These are phyloP conservation scores for Lasiurus borealis DNA, from an alignment of 2,113 vertebrate genomes.

Conservation along the genomic window DNA sequence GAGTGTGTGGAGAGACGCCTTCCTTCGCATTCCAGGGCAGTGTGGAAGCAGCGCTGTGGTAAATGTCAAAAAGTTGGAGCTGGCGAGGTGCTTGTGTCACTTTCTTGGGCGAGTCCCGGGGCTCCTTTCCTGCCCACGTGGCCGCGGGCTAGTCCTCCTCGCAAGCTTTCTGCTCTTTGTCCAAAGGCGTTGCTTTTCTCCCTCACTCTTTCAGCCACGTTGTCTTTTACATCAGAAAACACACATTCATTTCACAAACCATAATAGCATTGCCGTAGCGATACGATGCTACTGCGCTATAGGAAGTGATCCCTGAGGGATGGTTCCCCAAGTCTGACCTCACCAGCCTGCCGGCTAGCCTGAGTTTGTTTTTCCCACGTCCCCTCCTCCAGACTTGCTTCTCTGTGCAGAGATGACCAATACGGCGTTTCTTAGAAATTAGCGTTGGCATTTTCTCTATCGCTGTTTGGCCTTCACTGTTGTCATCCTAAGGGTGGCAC, in stretches of 20 bases:
- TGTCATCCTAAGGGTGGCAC: fast-evolving
- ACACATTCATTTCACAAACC: fast-evolving
- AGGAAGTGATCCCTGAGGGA: fast-evolving
- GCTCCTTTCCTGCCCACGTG: fast-evolving
- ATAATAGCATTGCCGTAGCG: fast-evolving
- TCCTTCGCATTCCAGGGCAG: background rate
- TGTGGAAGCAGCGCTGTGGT: background rate
- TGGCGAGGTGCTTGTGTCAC: fast-evolving
- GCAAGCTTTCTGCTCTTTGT: background rate
- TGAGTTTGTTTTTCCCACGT: fast-evolving
- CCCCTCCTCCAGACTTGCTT: background rate
- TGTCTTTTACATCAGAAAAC: background rate
- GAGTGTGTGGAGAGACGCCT: background rate
- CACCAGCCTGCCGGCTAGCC: fast-evolving
- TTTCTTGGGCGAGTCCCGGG: fast-evolving
- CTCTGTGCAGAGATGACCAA: fast-evolving
- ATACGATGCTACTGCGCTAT: fast-evolving
- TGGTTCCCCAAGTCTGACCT: fast-evolving
- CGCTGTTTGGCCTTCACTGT: background rate
- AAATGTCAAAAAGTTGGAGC: slow-evolving; percentile 18
- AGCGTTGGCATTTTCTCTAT: fast-evolving
- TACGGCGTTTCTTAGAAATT: fast-evolving
- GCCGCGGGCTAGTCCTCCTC: fast-evolving
- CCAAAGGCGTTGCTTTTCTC: background rate
- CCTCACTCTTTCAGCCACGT: background rate